Conservation (phyloP, 2,797 vertebrate genomes). For the Stomatorhinus walkeri region DNA sequence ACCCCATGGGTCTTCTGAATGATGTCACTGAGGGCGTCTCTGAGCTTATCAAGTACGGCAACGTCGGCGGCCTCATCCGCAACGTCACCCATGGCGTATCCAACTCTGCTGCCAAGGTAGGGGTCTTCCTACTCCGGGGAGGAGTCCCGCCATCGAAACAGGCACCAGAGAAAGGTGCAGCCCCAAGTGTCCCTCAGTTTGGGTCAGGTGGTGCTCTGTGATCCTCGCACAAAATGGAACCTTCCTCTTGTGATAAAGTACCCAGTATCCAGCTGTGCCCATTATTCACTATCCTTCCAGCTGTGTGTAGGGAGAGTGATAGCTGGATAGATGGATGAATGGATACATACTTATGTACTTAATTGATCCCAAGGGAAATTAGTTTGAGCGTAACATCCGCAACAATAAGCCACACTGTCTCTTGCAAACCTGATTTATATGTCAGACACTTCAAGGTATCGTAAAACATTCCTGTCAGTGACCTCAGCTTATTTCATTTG, state of each 20-base stretch:
- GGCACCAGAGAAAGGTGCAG: neutral
- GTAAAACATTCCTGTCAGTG: neutral
- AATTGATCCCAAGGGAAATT: neutral
- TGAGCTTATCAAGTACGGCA: constrained; percentile 91
- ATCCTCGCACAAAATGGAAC: neutral
- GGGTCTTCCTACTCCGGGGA: neutral
- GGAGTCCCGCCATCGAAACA: neutral
- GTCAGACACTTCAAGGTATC: neutral
- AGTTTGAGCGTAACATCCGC: neutral
- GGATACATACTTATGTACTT: neutral
- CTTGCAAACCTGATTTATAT: neutral
- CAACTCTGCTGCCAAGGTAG: constrained; percentile 97
- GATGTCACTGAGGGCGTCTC: constrained; percentile 88
- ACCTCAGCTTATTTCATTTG: neutral
- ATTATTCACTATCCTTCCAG: neutral
- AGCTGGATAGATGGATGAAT: neutral
- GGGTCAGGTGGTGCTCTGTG: neutral
- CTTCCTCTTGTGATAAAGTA: neutral
- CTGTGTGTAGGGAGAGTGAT: neutral
- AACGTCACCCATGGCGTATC: constrained; percentile 96
- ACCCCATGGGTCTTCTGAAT: constrained; percentile 89
- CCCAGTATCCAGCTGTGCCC: neutral
- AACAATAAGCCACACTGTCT: neutral
- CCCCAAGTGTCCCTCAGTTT: neutral
- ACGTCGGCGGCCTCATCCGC: constrained; percentile 87